phyloP scores from a whole-genome alignment of 2,888 invertebrate species.

The Caenorhabditis sulstoni region DNA sequence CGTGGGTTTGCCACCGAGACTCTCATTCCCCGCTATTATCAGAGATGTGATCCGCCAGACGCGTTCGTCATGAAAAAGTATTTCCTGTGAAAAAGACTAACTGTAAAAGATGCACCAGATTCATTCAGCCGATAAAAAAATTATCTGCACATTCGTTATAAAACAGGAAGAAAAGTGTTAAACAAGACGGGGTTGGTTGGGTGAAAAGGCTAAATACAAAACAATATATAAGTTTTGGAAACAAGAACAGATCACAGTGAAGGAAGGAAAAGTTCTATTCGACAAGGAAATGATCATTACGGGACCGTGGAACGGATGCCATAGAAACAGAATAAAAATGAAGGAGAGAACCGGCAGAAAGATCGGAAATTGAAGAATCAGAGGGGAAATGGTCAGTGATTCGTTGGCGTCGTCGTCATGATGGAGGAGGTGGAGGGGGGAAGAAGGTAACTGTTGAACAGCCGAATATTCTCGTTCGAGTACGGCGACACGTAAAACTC shows the following conservation, averaged over 20 bases:
- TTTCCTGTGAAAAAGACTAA: background rate
- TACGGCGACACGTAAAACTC: constrained; percentile 45
- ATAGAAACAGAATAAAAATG: constrained; percentile 17
- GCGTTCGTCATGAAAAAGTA: constrained; percentile 57
- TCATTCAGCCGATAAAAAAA: constrained; percentile 20
- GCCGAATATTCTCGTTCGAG: constrained; percentile 42
- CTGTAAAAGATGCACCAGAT: constrained; percentile 17
- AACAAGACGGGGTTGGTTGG: constrained; percentile 16
- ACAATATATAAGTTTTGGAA: constrained; percentile 43
- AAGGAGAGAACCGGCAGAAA: constrained; percentile 14
- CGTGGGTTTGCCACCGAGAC: constrained; percentile 46
- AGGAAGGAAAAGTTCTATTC: constrained; percentile 14
- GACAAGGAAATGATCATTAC: constrained; percentile 23
- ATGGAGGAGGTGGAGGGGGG: constrained; percentile 51
- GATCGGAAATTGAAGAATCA: constrained; percentile 16
- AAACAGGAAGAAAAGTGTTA: constrained; percentile 46
- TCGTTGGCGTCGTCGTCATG: constrained; percentile 40
- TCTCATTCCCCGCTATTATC: constrained; percentile 49
- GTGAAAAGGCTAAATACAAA: constrained; percentile 35
- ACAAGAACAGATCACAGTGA: constrained; percentile 44
- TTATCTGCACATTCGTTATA: constrained; percentile 54
- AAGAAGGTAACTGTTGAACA: constrained; percentile 53
- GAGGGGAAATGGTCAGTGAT: constrained; percentile 2
- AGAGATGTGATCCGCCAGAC: constrained; percentile 52
- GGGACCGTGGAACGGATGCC: constrained; percentile 28